Evolutionary conservation across 2,888 invertebrate genomes (phyloP).

Genomic region (Malthinus seriepunctatus): DNA sequence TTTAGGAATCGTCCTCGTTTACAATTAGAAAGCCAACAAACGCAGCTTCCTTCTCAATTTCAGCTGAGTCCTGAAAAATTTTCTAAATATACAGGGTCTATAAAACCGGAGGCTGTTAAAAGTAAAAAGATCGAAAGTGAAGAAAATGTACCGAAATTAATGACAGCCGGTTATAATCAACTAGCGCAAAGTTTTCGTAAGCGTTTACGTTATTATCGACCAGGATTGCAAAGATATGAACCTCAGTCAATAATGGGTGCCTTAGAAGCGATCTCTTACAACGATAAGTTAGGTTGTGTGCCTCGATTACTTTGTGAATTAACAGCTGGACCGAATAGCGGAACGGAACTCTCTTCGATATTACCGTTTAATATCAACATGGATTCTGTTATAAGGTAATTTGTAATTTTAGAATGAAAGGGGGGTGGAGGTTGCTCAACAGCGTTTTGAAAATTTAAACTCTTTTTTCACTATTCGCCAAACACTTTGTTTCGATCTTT

Average conservation of each 20-base stretch:
- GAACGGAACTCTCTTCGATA: conserved; percentile 38
- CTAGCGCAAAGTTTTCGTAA: not conserved
- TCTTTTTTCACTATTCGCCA: too few relatives aligned
- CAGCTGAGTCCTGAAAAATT: conserved; percentile 19
- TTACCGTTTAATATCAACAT: conserved; percentile 55
- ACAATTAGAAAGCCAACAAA: not conserved
- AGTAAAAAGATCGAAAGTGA: not conserved
- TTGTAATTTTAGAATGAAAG: conserved; percentile 25
- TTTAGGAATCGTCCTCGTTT: conserved; percentile 1
- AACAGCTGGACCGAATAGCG: conserved; percentile 61
- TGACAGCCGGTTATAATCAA: not conserved
- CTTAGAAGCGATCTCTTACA: conserved; percentile 64
- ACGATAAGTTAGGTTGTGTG: conserved; percentile 80
- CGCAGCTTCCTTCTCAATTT: conserved; percentile 3
- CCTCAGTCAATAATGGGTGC: conserved; percentile 53
- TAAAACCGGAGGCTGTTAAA: not conserved
- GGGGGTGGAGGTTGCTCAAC: not conserved
- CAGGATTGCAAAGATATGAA: conserved; percentile 7
- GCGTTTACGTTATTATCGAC: not conserved
- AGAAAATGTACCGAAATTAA: not conserved
- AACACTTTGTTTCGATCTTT: too few relatives aligned
- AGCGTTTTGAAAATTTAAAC: too few relatives aligned
- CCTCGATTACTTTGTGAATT: conserved; percentile 79
- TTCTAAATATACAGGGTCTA: conserved; percentile 20
- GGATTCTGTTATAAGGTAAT: conserved; percentile 66